These are phyloP conservation scores for Exocentrus adspersus DNA, from an alignment of 2,888 invertebrate species.

Conservation along the genomic window DNA sequence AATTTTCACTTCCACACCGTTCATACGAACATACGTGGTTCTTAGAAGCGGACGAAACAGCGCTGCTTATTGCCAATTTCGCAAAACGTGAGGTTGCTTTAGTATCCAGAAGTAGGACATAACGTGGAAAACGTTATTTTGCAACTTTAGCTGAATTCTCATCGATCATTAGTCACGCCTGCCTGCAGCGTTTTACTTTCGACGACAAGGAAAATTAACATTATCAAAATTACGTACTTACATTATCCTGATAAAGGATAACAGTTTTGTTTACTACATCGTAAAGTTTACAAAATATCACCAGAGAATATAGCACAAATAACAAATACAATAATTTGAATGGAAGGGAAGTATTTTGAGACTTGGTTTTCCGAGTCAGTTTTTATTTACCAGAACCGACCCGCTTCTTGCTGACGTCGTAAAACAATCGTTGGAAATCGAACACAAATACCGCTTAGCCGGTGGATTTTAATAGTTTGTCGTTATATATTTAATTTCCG, in stretches of 20 bases:
- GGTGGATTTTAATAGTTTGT: slow-evolving; percentile 8
- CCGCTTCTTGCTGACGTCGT: slow-evolving; percentile 18
- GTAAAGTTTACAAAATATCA: too few relatives aligned
- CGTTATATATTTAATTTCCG: slow-evolving; percentile 9
- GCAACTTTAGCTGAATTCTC: slow-evolving; percentile 30
- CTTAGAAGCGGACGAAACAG: slow-evolving; percentile 33
- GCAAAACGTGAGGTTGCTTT: slow-evolving; percentile 43
- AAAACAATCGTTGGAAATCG: slow-evolving; percentile 12
- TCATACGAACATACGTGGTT: background rate
- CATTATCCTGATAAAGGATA: slow-evolving; percentile 3
- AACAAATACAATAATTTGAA: too few relatives aligned
- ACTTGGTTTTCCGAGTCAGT: too few relatives aligned
- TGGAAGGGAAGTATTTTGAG: too few relatives aligned
- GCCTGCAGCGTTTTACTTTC: slow-evolving; percentile 17
- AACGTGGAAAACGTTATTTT: slow-evolving; percentile 34
- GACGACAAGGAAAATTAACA: slow-evolving; percentile 27
- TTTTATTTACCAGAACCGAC: slow-evolving; percentile 3
- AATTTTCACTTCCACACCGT: too few relatives aligned
- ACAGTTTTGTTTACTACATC: slow-evolving; percentile 33
- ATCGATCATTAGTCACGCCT: slow-evolving; percentile 29
- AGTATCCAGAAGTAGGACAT: slow-evolving; percentile 33
- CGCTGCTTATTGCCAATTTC: slow-evolving; percentile 38
- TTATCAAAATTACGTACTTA: too few relatives aligned
- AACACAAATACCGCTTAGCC: background rate
- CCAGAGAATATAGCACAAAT: too few relatives aligned